Base-by-base conservation (phyloP, 2,888 invertebrate species). In the Poecilobothrus nobilitatus region DNA sequence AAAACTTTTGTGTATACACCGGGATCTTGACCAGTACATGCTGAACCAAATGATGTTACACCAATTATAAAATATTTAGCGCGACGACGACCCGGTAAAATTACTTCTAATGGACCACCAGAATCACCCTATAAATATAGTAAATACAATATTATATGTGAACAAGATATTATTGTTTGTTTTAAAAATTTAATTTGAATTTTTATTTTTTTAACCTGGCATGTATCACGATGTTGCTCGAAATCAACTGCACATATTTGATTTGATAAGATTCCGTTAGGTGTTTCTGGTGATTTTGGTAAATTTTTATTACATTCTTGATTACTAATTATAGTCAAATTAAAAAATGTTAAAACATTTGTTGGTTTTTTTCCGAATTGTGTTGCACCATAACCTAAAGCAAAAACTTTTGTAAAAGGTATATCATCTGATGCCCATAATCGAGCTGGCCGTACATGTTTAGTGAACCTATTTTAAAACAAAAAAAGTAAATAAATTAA, bases 351-450 rank as follows among this genome's bases (percentile, higher is more conserved):
- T 44, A 73, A 68, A 41, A 68, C 53, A 66, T 71, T 68, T 10
- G 73, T 68, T 65, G 66, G 65, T 44, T 67, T 61, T 37, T 70
- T 68, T 34, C 70, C 80, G 71, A 78, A 83, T 71, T 77, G 74
- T 9, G 79, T 80, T 75, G 78, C 80, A 20, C 87, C 87, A 82
- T 85, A 86, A 67, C 87, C 87, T 63, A 83, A 83, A 9, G 86
- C 86, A 3, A 85, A 80, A 6, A 82, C 83, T 71, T 76, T 78
- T 15, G 73, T 73, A 67, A 75, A 76, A 21, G 76, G 74, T 63
- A 80, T 72, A 41, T 73, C 66, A 9, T 63, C 65, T 68, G 76
- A 76, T 5, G 76, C 77, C 74, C 82, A 84, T 20, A 87, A 77
- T 75, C 87, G 87, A 3, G 86, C 84, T 4, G 87, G 87, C 69